Evolutionary conservation across 2,888 invertebrate species (phyloP).

Genomic region (Carterocephalus palaemon): DNA sequence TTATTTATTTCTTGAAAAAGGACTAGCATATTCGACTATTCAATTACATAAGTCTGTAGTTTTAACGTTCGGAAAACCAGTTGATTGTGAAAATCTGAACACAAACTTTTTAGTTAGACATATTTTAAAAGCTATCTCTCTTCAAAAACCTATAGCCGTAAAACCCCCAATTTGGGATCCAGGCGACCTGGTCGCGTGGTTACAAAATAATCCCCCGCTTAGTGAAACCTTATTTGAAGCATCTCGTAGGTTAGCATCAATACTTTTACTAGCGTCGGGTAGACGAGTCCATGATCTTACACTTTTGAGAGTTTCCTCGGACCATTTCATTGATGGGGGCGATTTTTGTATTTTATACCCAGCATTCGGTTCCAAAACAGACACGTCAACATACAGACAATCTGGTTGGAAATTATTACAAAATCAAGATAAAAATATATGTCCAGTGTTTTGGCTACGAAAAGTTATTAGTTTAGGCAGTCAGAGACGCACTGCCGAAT

Average conservation of each 20-base stretch:
- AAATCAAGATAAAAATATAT: constrained; percentile 8
- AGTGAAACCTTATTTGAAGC: constrained; percentile 16
- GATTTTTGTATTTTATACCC: constrained; percentile 13
- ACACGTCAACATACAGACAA: constrained; percentile 16
- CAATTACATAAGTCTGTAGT: constrained; percentile 26
- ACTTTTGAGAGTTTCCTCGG: neutral
- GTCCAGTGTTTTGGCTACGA: constrained; percentile 9
- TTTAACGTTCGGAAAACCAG: constrained; percentile 14
- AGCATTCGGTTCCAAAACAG: constrained; percentile 28
- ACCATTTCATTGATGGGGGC: neutral
- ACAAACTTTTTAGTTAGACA: constrained; percentile 23
- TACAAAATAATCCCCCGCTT: constrained; percentile 1
- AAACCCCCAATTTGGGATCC: constrained; percentile 24
- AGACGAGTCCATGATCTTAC: constrained; percentile 27
- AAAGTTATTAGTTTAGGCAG: neutral
- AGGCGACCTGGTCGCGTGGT: constrained; percentile 10
- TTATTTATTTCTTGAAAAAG: constrained; percentile 18
- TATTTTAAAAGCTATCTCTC: constrained; percentile 25
- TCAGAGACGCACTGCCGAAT: constrained; percentile 2
- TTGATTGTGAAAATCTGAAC: constrained; percentile 2
- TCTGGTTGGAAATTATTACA: constrained; percentile 17
- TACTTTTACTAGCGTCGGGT: constrained; percentile 24
- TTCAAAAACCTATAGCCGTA: constrained; percentile 2
- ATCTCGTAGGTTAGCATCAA: constrained; percentile 16
- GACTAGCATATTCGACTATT: constrained; percentile 13